Conservation (phyloP, 2,888 invertebrate species). For the Aelia acuminata region DNA sequence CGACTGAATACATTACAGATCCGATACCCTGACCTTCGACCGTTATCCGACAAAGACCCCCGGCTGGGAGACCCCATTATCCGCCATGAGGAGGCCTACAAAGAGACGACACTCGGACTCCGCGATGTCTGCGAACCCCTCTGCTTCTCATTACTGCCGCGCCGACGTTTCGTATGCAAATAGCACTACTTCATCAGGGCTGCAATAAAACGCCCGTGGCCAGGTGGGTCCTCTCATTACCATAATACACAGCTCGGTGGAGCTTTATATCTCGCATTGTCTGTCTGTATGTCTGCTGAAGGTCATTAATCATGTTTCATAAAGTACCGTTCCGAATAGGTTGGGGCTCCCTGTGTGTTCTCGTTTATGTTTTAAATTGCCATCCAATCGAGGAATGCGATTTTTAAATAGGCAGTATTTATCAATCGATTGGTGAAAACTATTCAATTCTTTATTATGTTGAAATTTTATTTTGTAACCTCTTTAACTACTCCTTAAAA, state of each 20-base stretch:
- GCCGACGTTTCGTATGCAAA: slow-evolving; percentile 41
- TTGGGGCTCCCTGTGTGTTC: neutral
- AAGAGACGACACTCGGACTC: slow-evolving; percentile 7
- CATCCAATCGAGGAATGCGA: neutral
- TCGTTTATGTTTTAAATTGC: neutral
- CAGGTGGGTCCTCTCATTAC: slow-evolving; percentile 33
- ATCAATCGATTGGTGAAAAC: neutral
- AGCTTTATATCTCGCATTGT: slow-evolving; percentile 30
- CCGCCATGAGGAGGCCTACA: slow-evolving; percentile 3
- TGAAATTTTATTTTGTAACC: no score
- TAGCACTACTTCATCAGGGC: slow-evolving; percentile 39
- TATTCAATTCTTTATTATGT: neutral
- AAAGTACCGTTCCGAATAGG: neutral
- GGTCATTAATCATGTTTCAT: slow-evolving; percentile 27
- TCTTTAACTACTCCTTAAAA: no score
- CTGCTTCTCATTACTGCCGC: slow-evolving; percentile 31
- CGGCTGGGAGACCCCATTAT: neutral
- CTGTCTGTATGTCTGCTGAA: slow-evolving; percentile 19
- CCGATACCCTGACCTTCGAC: neutral
- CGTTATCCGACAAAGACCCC: slow-evolving; percentile 16
- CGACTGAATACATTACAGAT: neutral
- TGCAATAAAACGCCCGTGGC: slow-evolving; percentile 26
- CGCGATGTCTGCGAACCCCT: slow-evolving; percentile 24
- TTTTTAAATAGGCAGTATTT: neutral
- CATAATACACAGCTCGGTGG: slow-evolving; percentile 40